phyloP scores from a whole-genome alignment of 2,797 vertebrate genomes.

The Girardinus metallicus region DNA sequence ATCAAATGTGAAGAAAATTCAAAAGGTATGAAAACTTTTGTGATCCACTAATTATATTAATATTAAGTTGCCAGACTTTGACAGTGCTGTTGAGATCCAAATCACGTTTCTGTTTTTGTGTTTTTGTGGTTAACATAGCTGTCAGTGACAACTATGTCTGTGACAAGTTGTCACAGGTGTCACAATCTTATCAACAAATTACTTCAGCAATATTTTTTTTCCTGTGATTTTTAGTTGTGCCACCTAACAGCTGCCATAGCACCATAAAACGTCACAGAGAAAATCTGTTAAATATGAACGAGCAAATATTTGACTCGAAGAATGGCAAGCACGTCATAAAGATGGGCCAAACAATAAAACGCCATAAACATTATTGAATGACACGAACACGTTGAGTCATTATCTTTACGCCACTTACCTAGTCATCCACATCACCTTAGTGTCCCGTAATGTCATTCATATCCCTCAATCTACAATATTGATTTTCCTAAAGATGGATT shows the following conservation, averaged over 20 bases:
- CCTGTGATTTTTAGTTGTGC: background rate
- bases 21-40: background rate
- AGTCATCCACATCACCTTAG: slow-evolving; percentile 15
- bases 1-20: background rate
- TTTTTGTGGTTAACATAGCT: background rate
- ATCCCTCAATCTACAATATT: slow-evolving; percentile 6
- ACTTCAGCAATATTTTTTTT: background rate
- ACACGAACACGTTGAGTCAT: slow-evolving; percentile 23
- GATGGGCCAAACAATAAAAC: slow-evolving; percentile 3
- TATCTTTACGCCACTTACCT: slow-evolving; percentile 24
- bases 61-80: background rate
- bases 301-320: slow-evolving; percentile 3
- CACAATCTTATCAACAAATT: background rate
- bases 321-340: background rate
- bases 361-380: slow-evolving; percentile 13
- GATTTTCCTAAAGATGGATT: slow-evolving; percentile 28
- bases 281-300: slow-evolving; percentile 11
- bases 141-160: background rate
- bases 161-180: background rate
- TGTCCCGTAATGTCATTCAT: slow-evolving; percentile 7
- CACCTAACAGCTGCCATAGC: background rate
- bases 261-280: background rate
- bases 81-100: background rate
- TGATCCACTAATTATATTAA: background rate
- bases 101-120: background rate